These are phyloP conservation scores for Morone chrysops DNA, from an alignment of 2,113 vertebrate species.

Conservation along the genomic window DNA sequence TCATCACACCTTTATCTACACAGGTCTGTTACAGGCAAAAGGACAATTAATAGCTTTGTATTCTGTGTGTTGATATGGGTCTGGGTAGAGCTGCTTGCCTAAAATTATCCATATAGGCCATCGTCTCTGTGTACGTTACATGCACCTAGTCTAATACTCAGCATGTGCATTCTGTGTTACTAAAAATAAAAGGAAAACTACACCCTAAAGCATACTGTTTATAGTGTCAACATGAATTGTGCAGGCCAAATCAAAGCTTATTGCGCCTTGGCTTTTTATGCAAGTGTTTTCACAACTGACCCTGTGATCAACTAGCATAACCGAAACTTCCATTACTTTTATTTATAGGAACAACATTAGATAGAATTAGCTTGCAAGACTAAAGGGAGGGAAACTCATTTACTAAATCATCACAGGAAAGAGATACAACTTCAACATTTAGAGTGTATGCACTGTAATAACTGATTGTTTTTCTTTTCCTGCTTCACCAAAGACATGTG, in stretches of 20 bases:
- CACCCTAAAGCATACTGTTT: conserved; percentile 3
- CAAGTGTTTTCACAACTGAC: conserved; percentile 17
- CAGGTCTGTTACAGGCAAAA: conserved; percentile 14
- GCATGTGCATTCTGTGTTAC: background rate
- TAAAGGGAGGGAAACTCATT: background rate
- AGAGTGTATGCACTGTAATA: background rate
- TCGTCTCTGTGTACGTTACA: conserved; percentile 25
- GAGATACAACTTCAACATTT: background rate
- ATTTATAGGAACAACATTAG: background rate
- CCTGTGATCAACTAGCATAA: background rate
- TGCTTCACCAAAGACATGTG: background rate
- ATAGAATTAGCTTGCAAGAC: background rate
- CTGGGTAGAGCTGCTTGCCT: background rate
- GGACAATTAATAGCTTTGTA: conserved; percentile 3
- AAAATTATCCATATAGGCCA: too few relatives aligned
- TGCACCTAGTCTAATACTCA: background rate
- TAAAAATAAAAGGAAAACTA: conserved; percentile 18
- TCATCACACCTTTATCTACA: conserved; percentile 42
- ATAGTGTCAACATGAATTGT: conserved; percentile 39
- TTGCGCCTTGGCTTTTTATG: conserved; percentile 10
- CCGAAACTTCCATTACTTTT: background rate
- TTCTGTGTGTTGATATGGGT: background rate
- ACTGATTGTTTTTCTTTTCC: background rate
- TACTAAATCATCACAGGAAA: background rate
- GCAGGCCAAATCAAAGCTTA: conserved; percentile 19